phyloP scores from a whole-genome alignment of 2,888 invertebrate species.

The Orthosia incerta region DNA sequence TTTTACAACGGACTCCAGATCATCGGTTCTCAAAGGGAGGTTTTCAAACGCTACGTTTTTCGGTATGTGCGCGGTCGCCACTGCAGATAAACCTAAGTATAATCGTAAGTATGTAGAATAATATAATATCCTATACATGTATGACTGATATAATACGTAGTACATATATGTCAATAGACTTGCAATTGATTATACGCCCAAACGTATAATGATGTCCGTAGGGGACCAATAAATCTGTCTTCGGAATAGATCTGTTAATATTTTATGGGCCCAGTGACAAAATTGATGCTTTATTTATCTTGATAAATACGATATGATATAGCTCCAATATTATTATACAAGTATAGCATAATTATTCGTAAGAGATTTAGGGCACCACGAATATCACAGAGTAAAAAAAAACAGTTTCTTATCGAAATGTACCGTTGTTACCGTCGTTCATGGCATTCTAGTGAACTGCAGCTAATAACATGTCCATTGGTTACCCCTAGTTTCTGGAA shows the following conservation, averaged over 20 bases:
- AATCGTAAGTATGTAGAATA: not conserved
- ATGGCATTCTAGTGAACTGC: no score
- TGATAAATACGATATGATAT: constrained; percentile 24
- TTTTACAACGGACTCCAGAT: not conserved
- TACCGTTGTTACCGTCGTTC: no score
- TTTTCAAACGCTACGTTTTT: no score
- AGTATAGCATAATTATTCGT: constrained; percentile 17
- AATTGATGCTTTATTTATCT: constrained; percentile 51
- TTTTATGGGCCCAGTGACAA: constrained; percentile 49
- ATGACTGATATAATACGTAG: not conserved
- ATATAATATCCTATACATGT: not conserved
- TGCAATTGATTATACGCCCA: constrained; percentile 56
- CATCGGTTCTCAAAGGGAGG: not conserved
- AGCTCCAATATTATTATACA: constrained; percentile 18
- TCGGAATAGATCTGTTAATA: constrained; percentile 49
- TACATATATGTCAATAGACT: constrained; percentile 31
- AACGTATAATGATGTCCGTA: constrained; percentile 54
- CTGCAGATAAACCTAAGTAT: not conserved
- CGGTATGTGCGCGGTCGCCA: not conserved
- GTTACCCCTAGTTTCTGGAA: no score
- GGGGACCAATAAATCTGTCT: constrained; percentile 57
- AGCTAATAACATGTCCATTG: no score
- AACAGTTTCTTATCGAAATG: not conserved
- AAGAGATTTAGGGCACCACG: constrained; percentile 1
- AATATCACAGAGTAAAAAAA: not conserved